Evolutionary conservation across 2,797 vertebrate species (phyloP).

Genomic region (Sebastolobus alascanus): DNA sequence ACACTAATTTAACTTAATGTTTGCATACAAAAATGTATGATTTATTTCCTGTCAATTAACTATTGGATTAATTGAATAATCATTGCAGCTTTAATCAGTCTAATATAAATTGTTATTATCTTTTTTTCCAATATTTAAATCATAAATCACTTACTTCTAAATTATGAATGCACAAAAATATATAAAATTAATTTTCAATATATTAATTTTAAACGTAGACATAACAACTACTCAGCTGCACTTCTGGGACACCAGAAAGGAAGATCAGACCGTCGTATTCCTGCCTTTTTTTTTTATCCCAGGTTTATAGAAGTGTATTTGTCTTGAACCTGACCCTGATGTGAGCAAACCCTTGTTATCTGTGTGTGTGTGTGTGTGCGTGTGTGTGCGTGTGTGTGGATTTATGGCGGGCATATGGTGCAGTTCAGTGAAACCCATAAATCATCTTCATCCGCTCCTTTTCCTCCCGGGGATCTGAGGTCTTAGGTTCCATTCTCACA

Average conservation of each 20-base stretch:
- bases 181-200: background rate
- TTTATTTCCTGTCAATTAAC: background rate
- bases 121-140: background rate
- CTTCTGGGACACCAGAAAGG: slow-evolving; percentile 7
- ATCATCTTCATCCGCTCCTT: slow-evolving; percentile 78
- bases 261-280: slow-evolving; percentile 3
- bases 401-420: slow-evolving; percentile 73
- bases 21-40: background rate
- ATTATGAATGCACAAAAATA: background rate
- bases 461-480: slow-evolving; percentile 73
- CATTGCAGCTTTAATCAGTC: background rate
- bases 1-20: background rate
- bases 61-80: background rate
- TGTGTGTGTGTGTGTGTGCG: slow-evolving; percentile 25
- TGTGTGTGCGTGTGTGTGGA: slow-evolving; percentile 37
- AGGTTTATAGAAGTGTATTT: slow-evolving; percentile 50
- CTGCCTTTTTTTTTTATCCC: slow-evolving; percentile 29
- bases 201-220: background rate
- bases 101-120: background rate
- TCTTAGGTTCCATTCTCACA: slow-evolving; percentile 67
- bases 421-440: slow-evolving; percentile 80
- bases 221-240: background rate
- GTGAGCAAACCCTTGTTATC: slow-evolving; percentile 50
- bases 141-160: background rate
- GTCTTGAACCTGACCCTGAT: slow-evolving; percentile 67